Conservation (phyloP, 1,140 invertebrate species). For the Nephila pilipes region DNA sequence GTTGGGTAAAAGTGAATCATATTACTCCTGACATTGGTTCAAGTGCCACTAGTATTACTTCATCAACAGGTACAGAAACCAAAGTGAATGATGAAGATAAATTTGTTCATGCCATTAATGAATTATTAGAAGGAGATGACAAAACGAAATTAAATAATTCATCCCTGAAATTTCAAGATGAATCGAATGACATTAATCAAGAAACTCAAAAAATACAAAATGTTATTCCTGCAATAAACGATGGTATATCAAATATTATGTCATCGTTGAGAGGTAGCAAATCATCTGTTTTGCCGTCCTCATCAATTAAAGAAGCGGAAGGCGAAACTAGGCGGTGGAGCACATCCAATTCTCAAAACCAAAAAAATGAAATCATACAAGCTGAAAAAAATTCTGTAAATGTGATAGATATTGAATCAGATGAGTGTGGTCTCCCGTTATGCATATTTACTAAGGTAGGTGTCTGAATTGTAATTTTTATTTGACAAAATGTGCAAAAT, state of each 20-base stretch:
- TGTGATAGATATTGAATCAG: constrained; percentile 78
- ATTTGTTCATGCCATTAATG: constrained; percentile 39
- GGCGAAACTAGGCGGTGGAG: constrained; percentile 56
- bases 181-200: neutral
- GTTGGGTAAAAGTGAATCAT: constrained; percentile 74
- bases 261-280: constrained; percentile 65
- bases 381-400: constrained; percentile 34
- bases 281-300: constrained; percentile 37
- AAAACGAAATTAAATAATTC: constrained; percentile 41
- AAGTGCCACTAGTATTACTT: constrained; percentile 68
- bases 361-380: neutral
- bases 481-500: neutral
- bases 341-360: constrained; percentile 51
- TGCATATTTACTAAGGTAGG: constrained; percentile 91
- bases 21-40: constrained; percentile 73
- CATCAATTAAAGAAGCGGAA: neutral
- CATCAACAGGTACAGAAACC: constrained; percentile 57
- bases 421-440: constrained; percentile 92
- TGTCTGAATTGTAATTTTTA: neutral
- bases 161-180: constrained; percentile 60
- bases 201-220: neutral
- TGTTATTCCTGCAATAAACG: constrained; percentile 45
- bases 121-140: constrained; percentile 59
- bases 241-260: constrained; percentile 59
- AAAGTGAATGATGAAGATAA: constrained; percentile 61